A percentile compares a stretch with the other conserved stretches of the same genome.
Evolutionary conservation across 2,113 vertebrate genomes (phyloP).

Genomic region (Brachyhypopomus gauderio): DNA sequence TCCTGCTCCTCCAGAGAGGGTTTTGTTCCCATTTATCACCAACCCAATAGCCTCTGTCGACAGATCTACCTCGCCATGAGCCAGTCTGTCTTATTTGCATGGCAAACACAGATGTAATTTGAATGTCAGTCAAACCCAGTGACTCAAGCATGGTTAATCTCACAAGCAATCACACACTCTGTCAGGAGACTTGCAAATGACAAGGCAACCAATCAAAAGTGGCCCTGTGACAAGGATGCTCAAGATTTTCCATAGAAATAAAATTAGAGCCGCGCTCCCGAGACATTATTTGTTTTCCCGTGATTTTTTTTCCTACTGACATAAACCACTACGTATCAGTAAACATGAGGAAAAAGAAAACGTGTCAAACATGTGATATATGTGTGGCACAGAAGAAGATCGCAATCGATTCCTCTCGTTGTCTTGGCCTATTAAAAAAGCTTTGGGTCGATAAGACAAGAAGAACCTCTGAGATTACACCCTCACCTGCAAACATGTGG

Average conservation of each 20-base stretch:
- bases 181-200: slow-evolving; percentile 23
- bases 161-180: slow-evolving; percentile 13
- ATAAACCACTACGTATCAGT: neutral
- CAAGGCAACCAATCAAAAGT: slow-evolving; percentile 32
- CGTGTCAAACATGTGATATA: neutral
- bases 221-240: slow-evolving; percentile 13
- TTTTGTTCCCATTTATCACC: slow-evolving; percentile 56
- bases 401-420: neutral
- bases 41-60: slow-evolving; percentile 41
- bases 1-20: neutral
- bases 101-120: slow-evolving; percentile 53
- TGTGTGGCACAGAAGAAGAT: neutral
- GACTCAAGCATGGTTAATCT: slow-evolving; percentile 28
- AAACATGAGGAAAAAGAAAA: neutral
- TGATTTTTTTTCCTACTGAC: neutral
- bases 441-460: neutral
- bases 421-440: neutral
- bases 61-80: slow-evolving; percentile 43
- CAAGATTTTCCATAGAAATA: slow-evolving; percentile 9
- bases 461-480: neutral
- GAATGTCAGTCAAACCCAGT: slow-evolving; percentile 54
- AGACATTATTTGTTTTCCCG: neutral
- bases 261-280: neutral
- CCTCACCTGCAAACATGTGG: neutral
- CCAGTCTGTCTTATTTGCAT: slow-evolving; percentile 6